Conservation (phyloP, 2,888 invertebrate species). For the Margaritifera margaritifera region DNA sequence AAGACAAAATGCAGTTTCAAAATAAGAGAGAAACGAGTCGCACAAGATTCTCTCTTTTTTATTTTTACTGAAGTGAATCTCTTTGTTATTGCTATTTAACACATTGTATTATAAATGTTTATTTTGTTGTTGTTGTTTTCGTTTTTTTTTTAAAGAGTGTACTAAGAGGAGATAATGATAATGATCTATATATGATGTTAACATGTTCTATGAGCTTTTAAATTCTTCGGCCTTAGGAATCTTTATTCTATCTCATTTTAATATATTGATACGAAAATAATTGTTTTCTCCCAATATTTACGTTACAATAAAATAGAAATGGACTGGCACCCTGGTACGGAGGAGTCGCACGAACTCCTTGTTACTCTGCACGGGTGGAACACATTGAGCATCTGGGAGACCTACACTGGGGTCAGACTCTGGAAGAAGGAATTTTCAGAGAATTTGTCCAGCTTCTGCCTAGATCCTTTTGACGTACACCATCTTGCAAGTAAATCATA, state of each 20-base stretch:
- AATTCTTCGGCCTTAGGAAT: no score
- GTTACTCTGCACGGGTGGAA: conserved; percentile 21
- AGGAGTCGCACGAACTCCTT: conserved; percentile 34
- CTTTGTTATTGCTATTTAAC: no score
- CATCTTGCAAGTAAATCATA: conserved; percentile 7
- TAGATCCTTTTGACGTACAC: conserved; percentile 39
- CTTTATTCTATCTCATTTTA: background rate
- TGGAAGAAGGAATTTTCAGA: conserved; percentile 34
- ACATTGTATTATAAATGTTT: no score
- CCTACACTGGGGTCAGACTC: conserved; percentile 27
- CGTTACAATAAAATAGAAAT: conserved; percentile 12
- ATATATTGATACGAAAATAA: background rate
- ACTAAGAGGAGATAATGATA: no score
- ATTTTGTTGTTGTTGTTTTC: no score
- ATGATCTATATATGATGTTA: no score
- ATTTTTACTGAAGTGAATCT: no score
- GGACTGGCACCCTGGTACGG: conserved; percentile 29
- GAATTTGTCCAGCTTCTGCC: conserved; percentile 18
- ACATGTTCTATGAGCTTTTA: no score
- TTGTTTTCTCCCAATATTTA: conserved; percentile 1
- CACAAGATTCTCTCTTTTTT: no score
- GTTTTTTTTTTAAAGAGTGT: no score
- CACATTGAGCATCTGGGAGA: conserved; percentile 31
- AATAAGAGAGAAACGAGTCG: no score
- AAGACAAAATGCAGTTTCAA: no score